Base-by-base conservation (phyloP, 1,140 invertebrate species). In the Trichogramma pretiosum region DNA sequence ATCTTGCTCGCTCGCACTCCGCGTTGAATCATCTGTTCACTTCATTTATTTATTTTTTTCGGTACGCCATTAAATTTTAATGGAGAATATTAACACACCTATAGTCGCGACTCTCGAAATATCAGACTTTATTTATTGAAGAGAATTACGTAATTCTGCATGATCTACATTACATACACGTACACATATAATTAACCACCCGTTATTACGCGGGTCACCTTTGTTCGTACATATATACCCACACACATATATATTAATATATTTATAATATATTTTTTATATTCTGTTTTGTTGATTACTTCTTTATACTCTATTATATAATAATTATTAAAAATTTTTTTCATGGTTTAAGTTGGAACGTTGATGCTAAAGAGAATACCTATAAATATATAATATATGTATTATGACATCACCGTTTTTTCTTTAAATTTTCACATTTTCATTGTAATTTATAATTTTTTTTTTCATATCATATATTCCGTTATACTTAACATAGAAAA, bases 401-500 rank as follows among this genome's bases (percentile, higher is more conserved):
- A 55, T n/a, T 64, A 59, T 61, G 50, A 58, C 57, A 62, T 64
- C 59, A 66, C 52, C 55, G 46, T 63, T 57, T 57, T 56, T 54
- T 54, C 55, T 50, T 60, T 43, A n/a, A 11, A 34, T 34, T 16
- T 5, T 40, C 36, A 21, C 36, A 42, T 48, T 38, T 44, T 39
- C 39, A 37, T 42, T 24, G 18, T 30, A 1, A n/a, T 41, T 43
- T 34, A 34, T 43, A 30, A 32, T 21, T 33, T 55, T 59, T 30
- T 55, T 50, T 56, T 54, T 46, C 50, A 50, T 51, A 55, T 65
- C 26, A 33, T 39, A 44, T 33, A 24, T 28, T 28, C 24, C 24
- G 24, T 67, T 66, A 68, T 62, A 65, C 64, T 64, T 62, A 68
- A 70, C 63, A 68, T 68, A 68, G 66, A 70, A 70, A 70, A 70